Percentiles rank a stretch among this genome's conserved stretches.
phyloP scores from a whole-genome alignment of 2,888 invertebrate species.

The Cantharis rufa region DNA sequence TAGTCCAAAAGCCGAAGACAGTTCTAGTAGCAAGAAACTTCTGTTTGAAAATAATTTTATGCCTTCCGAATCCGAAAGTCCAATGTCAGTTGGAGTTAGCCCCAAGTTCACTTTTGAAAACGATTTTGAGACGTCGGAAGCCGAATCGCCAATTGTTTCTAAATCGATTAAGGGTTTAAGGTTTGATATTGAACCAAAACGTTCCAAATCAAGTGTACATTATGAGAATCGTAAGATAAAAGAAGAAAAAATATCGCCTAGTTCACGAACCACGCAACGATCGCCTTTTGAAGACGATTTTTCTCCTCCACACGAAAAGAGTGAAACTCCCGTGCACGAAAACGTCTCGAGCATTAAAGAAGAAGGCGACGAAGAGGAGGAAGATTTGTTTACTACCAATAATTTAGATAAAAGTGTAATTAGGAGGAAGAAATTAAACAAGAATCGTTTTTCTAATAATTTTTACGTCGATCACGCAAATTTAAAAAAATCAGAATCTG shows the following conservation, averaged over 20 bases:
- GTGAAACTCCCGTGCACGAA: slow-evolving; percentile 19
- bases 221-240: slow-evolving; percentile 18
- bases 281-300: slow-evolving; percentile 64
- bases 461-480: slow-evolving; percentile 58
- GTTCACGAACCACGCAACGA: slow-evolving; percentile 54
- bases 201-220: slow-evolving; percentile 6
- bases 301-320: slow-evolving; percentile 49
- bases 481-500: slow-evolving; percentile 85
- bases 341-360: slow-evolving; percentile 52
- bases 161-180: slow-evolving; percentile 28
- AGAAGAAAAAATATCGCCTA: slow-evolving; percentile 31
- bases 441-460: slow-evolving; percentile 40
- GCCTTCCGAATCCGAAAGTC: slow-evolving; percentile 48
- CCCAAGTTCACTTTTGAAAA: slow-evolving; percentile 47
- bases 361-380: slow-evolving; percentile 45
- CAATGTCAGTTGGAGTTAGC: slow-evolving; percentile 34
- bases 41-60: slow-evolving; percentile 77
- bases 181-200: slow-evolving; percentile 34
- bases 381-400: slow-evolving; percentile 43
- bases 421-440: slow-evolving; percentile 45
- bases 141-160: slow-evolving; percentile 42
- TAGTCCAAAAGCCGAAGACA: slow-evolving; percentile 46
- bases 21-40: slow-evolving; percentile 54
- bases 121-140: slow-evolving; percentile 49
- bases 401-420: slow-evolving; percentile 39